Conservation (phyloP, 1,140 invertebrate genomes). For the Popillia japonica region DNA sequence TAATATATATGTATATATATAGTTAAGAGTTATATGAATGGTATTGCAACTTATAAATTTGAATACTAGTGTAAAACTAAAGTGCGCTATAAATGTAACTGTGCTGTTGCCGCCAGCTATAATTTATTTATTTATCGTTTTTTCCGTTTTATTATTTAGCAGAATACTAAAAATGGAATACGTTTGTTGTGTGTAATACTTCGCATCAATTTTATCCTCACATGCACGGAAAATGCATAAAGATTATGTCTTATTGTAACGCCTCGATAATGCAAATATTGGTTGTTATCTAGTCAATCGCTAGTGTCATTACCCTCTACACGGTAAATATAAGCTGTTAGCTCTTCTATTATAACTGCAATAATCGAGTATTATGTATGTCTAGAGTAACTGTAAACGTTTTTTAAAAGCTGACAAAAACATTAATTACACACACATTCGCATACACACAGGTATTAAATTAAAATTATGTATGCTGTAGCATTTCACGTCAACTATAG, state of each 20-base stretch:
- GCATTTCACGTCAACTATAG: not conserved
- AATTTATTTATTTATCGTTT: too few species aligned
- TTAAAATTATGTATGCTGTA: not conserved
- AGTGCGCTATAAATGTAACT: too few species aligned
- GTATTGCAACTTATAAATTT: too few species aligned
- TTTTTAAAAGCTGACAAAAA: slow-evolving; percentile 16
- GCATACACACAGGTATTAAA: not conserved
- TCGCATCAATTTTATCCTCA: not conserved
- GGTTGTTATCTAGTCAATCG: not conserved
- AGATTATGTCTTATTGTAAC: not conserved
- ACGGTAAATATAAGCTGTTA: not conserved
- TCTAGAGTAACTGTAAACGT: not conserved
- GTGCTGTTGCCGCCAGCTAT: too few species aligned
- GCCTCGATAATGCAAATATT: slow-evolving; percentile 1
- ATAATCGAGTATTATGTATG: slow-evolving; percentile 1
- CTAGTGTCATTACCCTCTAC: not conserved
- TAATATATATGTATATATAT: too few species aligned
- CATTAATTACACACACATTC: slow-evolving; percentile 8
- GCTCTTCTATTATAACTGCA: slow-evolving; percentile 11
- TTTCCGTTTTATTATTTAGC: too few species aligned
- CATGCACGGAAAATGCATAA: not conserved
- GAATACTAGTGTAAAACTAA: too few species aligned
- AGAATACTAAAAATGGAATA: too few species aligned
- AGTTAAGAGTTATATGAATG: too few species aligned
- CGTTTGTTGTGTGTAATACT: not conserved